These are phyloP conservation scores for Dioctria linearis DNA, from an alignment of 2,888 invertebrate species.

Conservation along the genomic window DNA sequence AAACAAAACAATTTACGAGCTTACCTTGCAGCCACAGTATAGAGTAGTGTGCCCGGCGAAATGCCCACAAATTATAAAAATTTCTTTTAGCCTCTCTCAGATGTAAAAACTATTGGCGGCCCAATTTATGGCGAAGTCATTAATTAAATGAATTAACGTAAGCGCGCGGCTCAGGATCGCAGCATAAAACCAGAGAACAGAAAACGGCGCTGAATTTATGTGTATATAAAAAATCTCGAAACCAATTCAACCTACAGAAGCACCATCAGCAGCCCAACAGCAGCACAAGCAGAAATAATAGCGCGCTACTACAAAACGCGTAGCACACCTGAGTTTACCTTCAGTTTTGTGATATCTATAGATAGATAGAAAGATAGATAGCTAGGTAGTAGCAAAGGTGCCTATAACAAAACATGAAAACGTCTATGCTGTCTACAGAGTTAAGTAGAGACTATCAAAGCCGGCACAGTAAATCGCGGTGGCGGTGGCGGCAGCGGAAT, in stretches of 20 bases:
- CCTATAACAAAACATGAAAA: neutral
- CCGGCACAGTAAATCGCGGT: neutral
- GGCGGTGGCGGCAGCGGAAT: no score
- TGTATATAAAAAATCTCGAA: neutral
- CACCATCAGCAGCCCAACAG: neutral
- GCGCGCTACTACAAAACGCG: slow-evolving; percentile 9
- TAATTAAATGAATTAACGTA: slow-evolving; percentile 5
- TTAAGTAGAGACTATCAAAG: neutral
- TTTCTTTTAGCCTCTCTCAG: neutral
- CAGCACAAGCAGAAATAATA: neutral
- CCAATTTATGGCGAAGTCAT: slow-evolving; percentile 6
- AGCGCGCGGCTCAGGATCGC: neutral
- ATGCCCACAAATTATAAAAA: neutral
- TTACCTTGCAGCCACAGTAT: neutral
- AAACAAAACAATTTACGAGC: neutral
- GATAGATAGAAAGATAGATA: no score
- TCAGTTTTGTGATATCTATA: neutral
- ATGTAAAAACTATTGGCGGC: neutral
- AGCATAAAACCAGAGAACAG: neutral
- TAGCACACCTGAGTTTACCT: neutral
- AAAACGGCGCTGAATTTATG: neutral
- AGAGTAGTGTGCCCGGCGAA: neutral
- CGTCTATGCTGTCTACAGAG: neutral
- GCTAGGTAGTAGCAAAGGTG: neutral
- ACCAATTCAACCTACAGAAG: neutral